Evolutionary conservation across 2,113 vertebrate genomes (phyloP).

Genomic region (Aptenodytes forsteri): DNA sequence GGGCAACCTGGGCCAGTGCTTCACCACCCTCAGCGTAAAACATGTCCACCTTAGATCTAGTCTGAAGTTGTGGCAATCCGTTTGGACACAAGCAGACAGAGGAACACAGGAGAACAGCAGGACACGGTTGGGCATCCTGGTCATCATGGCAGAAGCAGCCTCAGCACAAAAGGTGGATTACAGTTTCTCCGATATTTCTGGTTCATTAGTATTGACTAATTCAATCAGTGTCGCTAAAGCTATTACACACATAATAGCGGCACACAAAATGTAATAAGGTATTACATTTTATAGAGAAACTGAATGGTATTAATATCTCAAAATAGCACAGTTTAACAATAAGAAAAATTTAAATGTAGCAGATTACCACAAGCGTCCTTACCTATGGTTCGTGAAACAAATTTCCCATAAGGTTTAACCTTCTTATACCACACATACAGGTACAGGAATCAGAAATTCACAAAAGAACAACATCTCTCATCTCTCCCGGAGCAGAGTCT

Average conservation of each 20-base stretch:
- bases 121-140: neutral
- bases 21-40: rapidly evolving
- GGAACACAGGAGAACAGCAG: neutral
- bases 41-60: neutral
- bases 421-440: neutral
- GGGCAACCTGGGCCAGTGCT: neutral
- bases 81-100: neutral
- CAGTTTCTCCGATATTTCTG: neutral
- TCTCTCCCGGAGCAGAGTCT: neutral
- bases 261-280: neutral
- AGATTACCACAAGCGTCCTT: neutral
- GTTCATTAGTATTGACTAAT: neutral
- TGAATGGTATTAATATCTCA: neutral
- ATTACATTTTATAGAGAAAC: neutral
- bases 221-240: neutral
- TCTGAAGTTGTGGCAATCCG: neutral
- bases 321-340: neutral
- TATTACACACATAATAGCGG: rapidly evolving
- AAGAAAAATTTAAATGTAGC: neutral
- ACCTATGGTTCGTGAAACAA: neutral
- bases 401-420: neutral
- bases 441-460: neutral
- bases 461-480: neutral
- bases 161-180: neutral
- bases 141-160: neutral